phyloP scores from a whole-genome alignment of 1,140 invertebrate species.

The Helicorthomorpha holstii region DNA sequence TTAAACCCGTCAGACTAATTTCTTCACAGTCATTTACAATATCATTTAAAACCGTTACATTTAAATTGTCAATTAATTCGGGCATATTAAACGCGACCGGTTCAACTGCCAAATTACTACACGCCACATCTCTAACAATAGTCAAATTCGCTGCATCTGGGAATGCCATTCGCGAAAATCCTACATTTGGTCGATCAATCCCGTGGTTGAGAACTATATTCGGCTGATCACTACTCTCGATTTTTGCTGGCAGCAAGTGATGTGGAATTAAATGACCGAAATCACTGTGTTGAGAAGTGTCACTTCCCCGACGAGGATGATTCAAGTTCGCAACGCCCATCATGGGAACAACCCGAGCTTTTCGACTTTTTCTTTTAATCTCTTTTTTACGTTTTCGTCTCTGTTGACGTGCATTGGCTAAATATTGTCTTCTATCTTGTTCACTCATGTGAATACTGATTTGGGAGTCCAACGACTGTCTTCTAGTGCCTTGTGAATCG shows the following conservation, averaged over 20 bases:
- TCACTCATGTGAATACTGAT: slow-evolving; percentile 39
- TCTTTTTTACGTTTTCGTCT: slow-evolving; percentile 58
- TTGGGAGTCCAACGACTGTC: slow-evolving; percentile 69
- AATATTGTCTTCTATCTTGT: slow-evolving; percentile 13
- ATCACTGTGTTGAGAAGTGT: slow-evolving; percentile 52
- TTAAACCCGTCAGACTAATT: neutral
- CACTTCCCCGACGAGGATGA: slow-evolving; percentile 41
- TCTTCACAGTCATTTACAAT: neutral
- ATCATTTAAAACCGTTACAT: neutral
- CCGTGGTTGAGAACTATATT: neutral
- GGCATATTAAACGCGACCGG: neutral
- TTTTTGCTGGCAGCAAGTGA: neutral
- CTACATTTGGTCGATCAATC: no score
- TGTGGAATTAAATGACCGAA: neutral
- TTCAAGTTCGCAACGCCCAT: slow-evolving; percentile 3
- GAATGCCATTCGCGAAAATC: neutral
- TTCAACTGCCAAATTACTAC: neutral
- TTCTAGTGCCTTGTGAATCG: slow-evolving; percentile 22
- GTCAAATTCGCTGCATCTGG: neutral
- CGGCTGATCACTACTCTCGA: neutral
- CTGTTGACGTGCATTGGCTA: slow-evolving; percentile 29
- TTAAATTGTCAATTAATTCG: neutral
- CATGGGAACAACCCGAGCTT: neutral
- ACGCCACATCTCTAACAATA: neutral
- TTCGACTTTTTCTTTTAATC: slow-evolving; percentile 11